Percentiles rank a stretch among this genome's conserved stretches.
phyloP scores from a whole-genome alignment of 2,113 vertebrate genomes.

The Dasyurus viverrinus region DNA sequence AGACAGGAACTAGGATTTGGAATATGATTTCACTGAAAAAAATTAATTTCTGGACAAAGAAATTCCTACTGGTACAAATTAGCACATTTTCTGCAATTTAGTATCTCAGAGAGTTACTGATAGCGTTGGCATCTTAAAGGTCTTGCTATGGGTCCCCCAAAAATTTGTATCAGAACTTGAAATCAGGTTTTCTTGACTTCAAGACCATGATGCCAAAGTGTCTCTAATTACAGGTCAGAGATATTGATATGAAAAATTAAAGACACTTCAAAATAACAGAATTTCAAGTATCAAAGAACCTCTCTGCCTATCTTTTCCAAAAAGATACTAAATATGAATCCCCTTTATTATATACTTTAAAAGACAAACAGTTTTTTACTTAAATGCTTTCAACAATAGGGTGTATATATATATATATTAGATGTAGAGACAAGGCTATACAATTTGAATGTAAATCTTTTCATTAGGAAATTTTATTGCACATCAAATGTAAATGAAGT shows the following conservation, averaged over 20 bases:
- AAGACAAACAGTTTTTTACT: background rate
- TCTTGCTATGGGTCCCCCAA: background rate
- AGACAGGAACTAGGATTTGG: background rate
- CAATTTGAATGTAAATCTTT: background rate
- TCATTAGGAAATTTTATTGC: background rate
- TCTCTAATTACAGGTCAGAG: background rate
- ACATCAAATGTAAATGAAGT: background rate
- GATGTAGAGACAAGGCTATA: background rate
- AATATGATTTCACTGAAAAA: background rate
- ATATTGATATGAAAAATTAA: background rate
- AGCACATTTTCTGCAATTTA: background rate
- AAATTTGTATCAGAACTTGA: background rate
- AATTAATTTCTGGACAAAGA: background rate
- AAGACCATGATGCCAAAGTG: background rate
- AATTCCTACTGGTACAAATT: background rate
- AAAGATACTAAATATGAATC: background rate
- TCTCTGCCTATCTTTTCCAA: background rate
- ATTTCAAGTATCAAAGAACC: background rate
- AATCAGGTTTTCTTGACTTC: background rate
- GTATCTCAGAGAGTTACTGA: background rate
- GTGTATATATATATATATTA: background rate
- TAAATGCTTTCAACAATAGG: background rate
- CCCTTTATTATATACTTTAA: background rate
- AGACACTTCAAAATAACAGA: background rate
- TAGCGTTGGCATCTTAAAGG: background rate